Evolutionary conservation across 2,888 invertebrate genomes (phyloP), one percentile per base, ranked within the genome.

Genomic region (Tetheella fluctuosa): DNA sequence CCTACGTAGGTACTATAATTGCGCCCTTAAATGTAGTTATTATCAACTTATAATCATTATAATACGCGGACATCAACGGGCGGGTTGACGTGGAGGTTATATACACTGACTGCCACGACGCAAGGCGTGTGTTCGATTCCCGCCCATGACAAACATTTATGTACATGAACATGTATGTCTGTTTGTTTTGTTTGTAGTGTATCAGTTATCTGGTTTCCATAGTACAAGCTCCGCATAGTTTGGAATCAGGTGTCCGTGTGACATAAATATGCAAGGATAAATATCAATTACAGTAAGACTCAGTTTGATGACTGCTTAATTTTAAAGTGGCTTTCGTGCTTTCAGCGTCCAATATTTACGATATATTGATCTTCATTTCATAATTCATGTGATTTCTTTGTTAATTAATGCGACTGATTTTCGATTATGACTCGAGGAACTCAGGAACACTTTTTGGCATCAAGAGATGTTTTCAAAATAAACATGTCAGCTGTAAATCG

Each of bases 381-480:
- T 17, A n/a, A 8, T 20, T 20, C 20, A 48, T 10, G 20, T 48
- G 48, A 8, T 10, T 20, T 55, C 55, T 37, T 37, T 55, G 55
- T 37, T 30, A 13, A 20, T 55, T 55, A 17, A 20, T 55, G 55
- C 23, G 55, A 12, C 13, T 37, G 55, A 55, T 34, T 55, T 55
- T 34, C 17, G 56, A 57, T 28, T 20, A 23, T 59, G 58, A 58
- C 60, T 59, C 65, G 57, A 48, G 65, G 52, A 59, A 67, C 59
- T 65, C 58, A 48, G 65, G 52, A 59, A 67, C 59, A 60, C 64
- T 65, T 72, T 66, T 63, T 75, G 79, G 76, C 77, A 73, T 67
- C 66, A 59, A 60, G 60, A 69, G 65, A 60, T 74, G 71, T 76
- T 76, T 73, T 69, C 64, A 66, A 76, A 77, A 77, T 80, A 79